Conservation (phyloP, 1,140 invertebrate genomes). For the Whitmania pigra region DNA sequence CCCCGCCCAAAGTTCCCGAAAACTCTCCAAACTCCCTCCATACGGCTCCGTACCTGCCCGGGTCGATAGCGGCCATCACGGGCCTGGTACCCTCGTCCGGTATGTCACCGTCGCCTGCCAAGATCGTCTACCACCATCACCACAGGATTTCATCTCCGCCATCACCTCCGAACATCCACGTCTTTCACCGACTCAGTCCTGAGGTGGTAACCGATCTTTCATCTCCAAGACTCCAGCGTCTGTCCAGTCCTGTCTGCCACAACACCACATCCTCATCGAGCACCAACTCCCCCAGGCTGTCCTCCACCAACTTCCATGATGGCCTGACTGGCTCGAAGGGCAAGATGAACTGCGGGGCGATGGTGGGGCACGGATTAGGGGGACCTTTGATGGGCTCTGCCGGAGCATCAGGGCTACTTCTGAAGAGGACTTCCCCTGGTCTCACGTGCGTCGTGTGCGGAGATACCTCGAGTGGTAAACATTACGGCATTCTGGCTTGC, state of each 20-base stretch:
- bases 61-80: constrained; percentile 4
- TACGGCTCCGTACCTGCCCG: background rate
- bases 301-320: background rate
- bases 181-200: background rate
- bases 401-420: constrained; percentile 24
- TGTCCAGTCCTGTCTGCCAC: background rate
- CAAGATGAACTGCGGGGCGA: constrained; percentile 1
- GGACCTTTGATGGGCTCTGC: background rate
- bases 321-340: constrained; percentile 11
- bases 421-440: constrained; percentile 33
- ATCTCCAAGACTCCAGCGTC: background rate
- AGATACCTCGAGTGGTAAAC: constrained; percentile 89
- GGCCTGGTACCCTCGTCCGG: background rate
- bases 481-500: constrained; percentile 96
- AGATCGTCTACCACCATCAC: background rate
- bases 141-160: too few relatives aligned
- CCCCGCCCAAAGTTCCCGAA: background rate
- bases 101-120: background rate
- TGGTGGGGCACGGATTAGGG: background rate
- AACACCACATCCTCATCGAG: background rate
- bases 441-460: constrained; percentile 79
- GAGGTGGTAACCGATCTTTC: background rate
- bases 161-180: background rate
- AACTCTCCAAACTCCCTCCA: background rate
- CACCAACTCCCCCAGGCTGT: background rate